Conservation (phyloP, 2,888 invertebrate species). For the Blomia tropicalis region DNA sequence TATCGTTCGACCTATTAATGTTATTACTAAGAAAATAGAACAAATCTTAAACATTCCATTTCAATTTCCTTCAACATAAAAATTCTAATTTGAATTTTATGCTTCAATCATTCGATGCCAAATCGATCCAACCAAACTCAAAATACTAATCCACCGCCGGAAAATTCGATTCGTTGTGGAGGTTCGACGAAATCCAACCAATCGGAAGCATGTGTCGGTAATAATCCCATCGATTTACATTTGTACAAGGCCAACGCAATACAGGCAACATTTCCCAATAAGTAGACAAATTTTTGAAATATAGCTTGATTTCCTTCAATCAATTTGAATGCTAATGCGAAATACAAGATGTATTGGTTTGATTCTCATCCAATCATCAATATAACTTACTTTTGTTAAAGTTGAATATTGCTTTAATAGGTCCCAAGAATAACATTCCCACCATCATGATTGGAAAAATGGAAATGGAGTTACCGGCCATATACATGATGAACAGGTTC, state of each 20-base stretch:
- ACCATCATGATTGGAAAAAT: conserved; percentile 99
- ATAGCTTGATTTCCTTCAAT: conserved; percentile 78
- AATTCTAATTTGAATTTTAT: not conserved
- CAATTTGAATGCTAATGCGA: conserved; percentile 57
- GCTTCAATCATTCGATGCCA: too few relatives aligned
- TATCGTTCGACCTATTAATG: not conserved
- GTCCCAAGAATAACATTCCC: conserved; percentile 91
- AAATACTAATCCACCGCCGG: conserved; percentile 54
- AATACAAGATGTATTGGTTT: conserved; percentile 15
- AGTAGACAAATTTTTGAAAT: conserved; percentile 79
- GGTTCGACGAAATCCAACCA: conserved; percentile 95
- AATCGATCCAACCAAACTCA: not conserved
- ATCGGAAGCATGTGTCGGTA: conserved; percentile 92
- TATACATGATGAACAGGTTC: conserved; percentile 99
- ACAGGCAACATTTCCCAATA: conserved; percentile 81
- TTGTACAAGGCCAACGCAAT: conserved; percentile 82
- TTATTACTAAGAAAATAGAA: not conserved
- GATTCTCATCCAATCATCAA: not conserved
- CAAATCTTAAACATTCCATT: not conserved
- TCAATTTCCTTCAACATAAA: not conserved
- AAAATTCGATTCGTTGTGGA: conserved; percentile 62
- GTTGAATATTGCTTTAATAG: conserved; percentile 82
- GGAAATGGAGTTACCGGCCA: conserved; percentile 97
- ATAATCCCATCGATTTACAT: conserved; percentile 89
- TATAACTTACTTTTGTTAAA: conserved; percentile 44